These are phyloP conservation scores for Fukomys damarensis DNA, from an alignment of 2,113 vertebrate genomes.

Conservation along the genomic window DNA sequence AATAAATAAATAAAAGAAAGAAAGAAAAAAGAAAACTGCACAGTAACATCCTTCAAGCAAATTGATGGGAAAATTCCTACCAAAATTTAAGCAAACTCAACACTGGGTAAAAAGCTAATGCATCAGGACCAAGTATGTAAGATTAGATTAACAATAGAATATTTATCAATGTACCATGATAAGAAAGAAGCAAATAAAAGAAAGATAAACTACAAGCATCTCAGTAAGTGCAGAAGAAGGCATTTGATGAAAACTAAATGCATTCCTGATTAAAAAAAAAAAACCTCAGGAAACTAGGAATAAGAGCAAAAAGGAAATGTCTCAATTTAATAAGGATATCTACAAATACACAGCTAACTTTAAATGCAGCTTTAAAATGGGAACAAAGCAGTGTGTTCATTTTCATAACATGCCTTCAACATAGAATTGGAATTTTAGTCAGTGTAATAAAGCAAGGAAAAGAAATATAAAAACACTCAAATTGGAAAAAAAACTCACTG, in stretches of 20 bases:
- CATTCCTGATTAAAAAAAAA: neutral
- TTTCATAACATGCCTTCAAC: neutral
- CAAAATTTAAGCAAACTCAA: neutral
- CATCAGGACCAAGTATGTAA: neutral
- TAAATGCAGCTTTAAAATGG: neutral
- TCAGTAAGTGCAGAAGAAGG: constrained; percentile 8
- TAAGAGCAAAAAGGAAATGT: neutral
- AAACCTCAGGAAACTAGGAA: neutral
- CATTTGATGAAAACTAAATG: neutral
- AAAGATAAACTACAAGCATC: neutral
- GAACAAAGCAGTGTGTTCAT: neutral
- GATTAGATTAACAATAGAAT: neutral
- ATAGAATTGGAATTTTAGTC: neutral
- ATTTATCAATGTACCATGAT: neutral
- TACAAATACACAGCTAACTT: neutral
- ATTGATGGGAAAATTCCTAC: neutral
- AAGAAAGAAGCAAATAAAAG: constrained; percentile 3
- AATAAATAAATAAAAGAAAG: too few relatives aligned
- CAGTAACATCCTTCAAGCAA: neutral
- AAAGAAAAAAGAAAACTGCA: neutral
- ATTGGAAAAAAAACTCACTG: neutral
- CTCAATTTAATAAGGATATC: neutral
- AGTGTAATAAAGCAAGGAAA: constrained; percentile 32
- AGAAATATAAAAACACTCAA: constrained; percentile 15
- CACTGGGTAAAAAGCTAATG: neutral